Evolutionary conservation across 2,797 vertebrate genomes (phyloP).

Genomic region (Atherinosoma microstoma): DNA sequence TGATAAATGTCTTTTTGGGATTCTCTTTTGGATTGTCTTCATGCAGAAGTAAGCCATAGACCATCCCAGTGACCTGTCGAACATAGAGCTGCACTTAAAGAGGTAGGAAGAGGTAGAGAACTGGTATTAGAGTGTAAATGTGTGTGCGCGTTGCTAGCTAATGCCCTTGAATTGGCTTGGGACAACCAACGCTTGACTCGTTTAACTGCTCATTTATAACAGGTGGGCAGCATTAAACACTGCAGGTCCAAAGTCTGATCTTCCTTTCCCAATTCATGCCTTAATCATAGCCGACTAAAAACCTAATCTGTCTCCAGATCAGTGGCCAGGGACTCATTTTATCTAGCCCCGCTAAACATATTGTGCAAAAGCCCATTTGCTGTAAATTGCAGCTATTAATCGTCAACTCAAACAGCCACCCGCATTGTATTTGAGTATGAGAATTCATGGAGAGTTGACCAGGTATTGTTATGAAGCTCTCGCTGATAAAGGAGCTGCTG

Average conservation of each 20-base stretch:
- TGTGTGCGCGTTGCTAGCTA: constrained; percentile 47
- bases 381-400: constrained; percentile 80
- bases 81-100: constrained; percentile 34
- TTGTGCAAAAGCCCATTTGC: constrained; percentile 78
- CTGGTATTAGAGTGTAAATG: constrained; percentile 24
- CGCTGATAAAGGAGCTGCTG: constrained; percentile 25
- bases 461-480: constrained; percentile 38
- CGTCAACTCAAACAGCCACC: constrained; percentile 73
- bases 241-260: constrained; percentile 68
- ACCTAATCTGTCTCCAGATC: constrained; percentile 81
- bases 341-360: constrained; percentile 76
- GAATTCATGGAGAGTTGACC: constrained; percentile 53
- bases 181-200: constrained; percentile 73
- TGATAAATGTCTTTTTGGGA: constrained; percentile 76
- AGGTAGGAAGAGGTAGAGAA: constrained; percentile 30
- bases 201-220: constrained; percentile 81
- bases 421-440: constrained; percentile 49
- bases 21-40: constrained; percentile 60
- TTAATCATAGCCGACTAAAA: constrained; percentile 79
- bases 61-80: constrained; percentile 54
- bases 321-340: constrained; percentile 79
- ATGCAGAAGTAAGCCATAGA: constrained; percentile 52
- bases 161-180: constrained; percentile 75
- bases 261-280: constrained; percentile 71
- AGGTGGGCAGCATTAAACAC: constrained; percentile 76